Evolutionary conservation across 2,797 vertebrate genomes (phyloP).

Genomic region (Chaetodon trifasciatus): DNA sequence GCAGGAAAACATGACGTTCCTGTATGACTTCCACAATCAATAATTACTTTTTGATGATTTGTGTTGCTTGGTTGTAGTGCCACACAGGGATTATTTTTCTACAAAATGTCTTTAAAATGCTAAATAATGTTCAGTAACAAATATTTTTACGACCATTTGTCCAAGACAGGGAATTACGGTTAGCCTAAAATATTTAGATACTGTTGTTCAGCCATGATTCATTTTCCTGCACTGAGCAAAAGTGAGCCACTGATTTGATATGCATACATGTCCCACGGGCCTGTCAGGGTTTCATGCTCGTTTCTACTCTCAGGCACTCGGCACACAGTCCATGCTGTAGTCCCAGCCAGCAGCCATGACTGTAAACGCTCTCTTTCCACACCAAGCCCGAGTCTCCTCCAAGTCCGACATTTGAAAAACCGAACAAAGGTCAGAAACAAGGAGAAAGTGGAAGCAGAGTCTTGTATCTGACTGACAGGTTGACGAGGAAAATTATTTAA

Average conservation of each 20-base stretch:
- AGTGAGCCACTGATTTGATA: conserved; percentile 8
- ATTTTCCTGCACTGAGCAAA: conserved; percentile 1
- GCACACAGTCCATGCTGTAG: conserved; percentile 25
- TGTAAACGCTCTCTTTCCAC: conserved; percentile 22
- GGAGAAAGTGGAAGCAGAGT: background rate
- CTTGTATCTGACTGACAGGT: conserved; percentile 11
- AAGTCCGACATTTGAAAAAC: conserved; percentile 38
- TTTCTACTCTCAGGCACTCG: conserved; percentile 23
- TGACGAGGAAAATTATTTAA: background rate
- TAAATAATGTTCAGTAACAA: background rate
- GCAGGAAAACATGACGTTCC: background rate
- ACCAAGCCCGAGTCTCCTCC: conserved; percentile 29
- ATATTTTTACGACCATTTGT: background rate
- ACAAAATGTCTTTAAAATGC: background rate
- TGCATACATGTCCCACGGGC: background rate
- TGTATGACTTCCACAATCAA: background rate
- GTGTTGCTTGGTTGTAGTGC: no score
- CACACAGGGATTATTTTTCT: background rate
- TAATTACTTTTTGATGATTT: background rate
- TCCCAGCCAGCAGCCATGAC: conserved; percentile 25
- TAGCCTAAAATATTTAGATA: background rate
- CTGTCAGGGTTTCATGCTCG: background rate
- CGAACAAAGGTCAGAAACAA: conserved; percentile 37
- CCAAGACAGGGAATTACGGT: background rate
- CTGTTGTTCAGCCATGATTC: background rate